Conservation (phyloP, 2,797 vertebrate species). For the Stomatorhinus walkeri region DNA sequence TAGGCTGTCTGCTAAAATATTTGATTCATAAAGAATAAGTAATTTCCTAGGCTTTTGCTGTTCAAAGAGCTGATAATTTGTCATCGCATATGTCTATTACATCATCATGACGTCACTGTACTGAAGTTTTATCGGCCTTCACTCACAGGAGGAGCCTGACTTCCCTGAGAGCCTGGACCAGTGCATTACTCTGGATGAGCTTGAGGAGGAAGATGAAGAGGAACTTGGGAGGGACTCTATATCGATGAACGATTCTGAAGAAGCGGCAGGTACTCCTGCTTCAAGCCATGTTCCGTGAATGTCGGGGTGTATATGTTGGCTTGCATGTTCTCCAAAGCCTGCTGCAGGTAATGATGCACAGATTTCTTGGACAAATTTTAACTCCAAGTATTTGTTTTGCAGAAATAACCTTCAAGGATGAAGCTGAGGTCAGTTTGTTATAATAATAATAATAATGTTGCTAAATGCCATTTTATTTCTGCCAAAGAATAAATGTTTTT, state of each 20-base stretch:
- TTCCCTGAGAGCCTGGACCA: conserved; percentile 45
- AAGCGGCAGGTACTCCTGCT: not conserved
- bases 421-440: conserved; percentile 4
- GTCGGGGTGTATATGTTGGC: not conserved
- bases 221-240: not conserved
- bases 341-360: not conserved
- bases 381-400: conserved; percentile 5
- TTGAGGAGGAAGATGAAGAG: conserved; percentile 36
- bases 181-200: conserved; percentile 57
- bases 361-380: not conserved
- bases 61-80: not conserved
- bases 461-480: not conserved
- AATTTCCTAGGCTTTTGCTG: not conserved
- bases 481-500: not conserved
- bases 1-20: not conserved
- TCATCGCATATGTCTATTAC: not conserved
- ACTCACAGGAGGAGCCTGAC: conserved; percentile 35
- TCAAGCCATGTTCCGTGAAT: not conserved
- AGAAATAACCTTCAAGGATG: not conserved
- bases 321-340: not conserved
- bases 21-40: not conserved
- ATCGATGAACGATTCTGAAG: not conserved
- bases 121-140: not conserved
- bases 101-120: not conserved
- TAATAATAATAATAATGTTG: not conserved